Base-by-base conservation (phyloP, 2,797 vertebrate genomes). In the Macropodus opercularis region DNA sequence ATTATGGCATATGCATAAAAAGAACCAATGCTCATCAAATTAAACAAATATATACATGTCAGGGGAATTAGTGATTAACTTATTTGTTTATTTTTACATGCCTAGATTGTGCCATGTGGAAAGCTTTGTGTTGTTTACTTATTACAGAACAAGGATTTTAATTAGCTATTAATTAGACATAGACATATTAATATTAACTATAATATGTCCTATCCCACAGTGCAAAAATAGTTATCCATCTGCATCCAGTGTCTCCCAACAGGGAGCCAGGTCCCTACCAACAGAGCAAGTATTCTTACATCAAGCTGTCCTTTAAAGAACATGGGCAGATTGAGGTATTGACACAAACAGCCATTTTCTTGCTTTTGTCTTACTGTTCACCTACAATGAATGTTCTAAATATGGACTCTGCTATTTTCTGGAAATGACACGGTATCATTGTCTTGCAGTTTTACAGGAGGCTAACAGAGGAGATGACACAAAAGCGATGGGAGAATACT, bases 241-340 rank as follows among this genome's bases (percentile, higher is more conserved):
- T 99, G 67, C 94, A 98, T 61, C 89, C 94, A 22, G 36, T 79
- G 38, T 65, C 93, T 77, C 70, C 91, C 39, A 95, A 93, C 89
- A 98, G 95, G 85, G 97, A 98, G 22, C 94, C 95, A 12, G 97
- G 98, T 21, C 98, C 96, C 0, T 97, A 98, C 83, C 96, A 98
- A 84, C 91, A 89, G 46, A 98, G 97, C 92, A 98, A 95, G 80
- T 97, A 92, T 66, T 93, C 96, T 43, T 95, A 93, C 43, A 91
- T 99, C 84, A 98, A 97, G 70, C 89, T 99, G 69, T 98, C 98
- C 53, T 99, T 99, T 88, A 98, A 95, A 87, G 96, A 99, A 66
- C 97, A 99, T 63, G 98, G 97, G 3, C 96, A 99, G 87, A 98
- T 98, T 66, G 96, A 99, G 93, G 97, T 98, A 83, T 75, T 74